These are phyloP conservation scores for Dicycla oo DNA, from an alignment of 2,888 invertebrate genomes.

Conservation along the genomic window DNA sequence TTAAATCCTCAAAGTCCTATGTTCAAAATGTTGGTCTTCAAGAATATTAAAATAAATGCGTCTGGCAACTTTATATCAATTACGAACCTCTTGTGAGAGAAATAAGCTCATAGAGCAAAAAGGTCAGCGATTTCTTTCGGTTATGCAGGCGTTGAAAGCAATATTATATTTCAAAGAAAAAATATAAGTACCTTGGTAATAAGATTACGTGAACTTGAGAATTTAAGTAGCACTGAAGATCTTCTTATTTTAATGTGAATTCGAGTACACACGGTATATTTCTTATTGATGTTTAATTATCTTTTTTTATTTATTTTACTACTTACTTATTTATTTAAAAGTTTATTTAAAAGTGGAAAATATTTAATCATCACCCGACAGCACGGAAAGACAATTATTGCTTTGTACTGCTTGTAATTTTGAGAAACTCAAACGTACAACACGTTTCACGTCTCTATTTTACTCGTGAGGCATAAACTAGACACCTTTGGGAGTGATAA, in stretches of 20 bases:
- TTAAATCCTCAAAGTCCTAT: not conserved
- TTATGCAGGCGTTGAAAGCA: slow-evolving; percentile 27
- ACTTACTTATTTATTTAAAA: not conserved
- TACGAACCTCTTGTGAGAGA: slow-evolving; percentile 3
- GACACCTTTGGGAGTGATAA: slow-evolving; percentile 33
- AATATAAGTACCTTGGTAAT: slow-evolving; percentile 27
- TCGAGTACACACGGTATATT: slow-evolving; percentile 9
- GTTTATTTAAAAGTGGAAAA: not conserved
- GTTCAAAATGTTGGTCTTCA: not conserved
- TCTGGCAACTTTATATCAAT: slow-evolving; percentile 18
- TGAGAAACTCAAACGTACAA: slow-evolving; percentile 15
- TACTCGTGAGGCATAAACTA: slow-evolving; percentile 1
- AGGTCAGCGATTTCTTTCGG: too few relatives aligned
- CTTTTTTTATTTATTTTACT: slow-evolving; percentile 1
- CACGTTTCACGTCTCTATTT: slow-evolving; percentile 9
- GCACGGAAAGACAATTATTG: not conserved
- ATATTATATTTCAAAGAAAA: slow-evolving; percentile 47
- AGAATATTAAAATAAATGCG: not conserved
- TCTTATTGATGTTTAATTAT: slow-evolving; percentile 10
- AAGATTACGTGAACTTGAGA: slow-evolving; percentile 36
- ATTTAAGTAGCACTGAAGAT: slow-evolving; percentile 25
- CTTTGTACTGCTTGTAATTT: not conserved
- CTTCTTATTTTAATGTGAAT: slow-evolving; percentile 19
- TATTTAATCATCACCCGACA: not conserved
- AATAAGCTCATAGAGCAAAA: slow-evolving; percentile 29